Base-by-base conservation (phyloP, 2,888 invertebrate genomes). In the Teinopalpus imperialis region DNA sequence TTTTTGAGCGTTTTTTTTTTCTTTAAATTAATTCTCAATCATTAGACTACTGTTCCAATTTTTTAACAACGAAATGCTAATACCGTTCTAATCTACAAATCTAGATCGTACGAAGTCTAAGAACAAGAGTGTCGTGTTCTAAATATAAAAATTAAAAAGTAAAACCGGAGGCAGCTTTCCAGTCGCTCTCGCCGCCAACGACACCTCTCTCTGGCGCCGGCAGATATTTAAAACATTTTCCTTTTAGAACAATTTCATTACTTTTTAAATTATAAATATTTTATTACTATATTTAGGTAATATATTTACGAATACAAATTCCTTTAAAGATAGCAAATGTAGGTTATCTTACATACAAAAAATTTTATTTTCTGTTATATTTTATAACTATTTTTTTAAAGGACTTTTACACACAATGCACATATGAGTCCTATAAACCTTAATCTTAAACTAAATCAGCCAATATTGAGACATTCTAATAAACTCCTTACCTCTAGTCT, bases 111-210 rank as follows among this genome's bases (percentile, higher is more conserved):
- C 32, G 21, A 43, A 49, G 49, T 43, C 43, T 36, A 29, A 46
- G 46, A 46, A 34, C 18, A 40, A 46, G 34, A 46, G 46, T 46
- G 34, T 21, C 29, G 46, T 21, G 46, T 40, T 46, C 46, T 46
- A 46, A 46, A 69, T 66, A 67, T 69, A 74, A 76, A 74, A 74
- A 74, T 73, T 70, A 72, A 81, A 81, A 80, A 78, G 80, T 76
- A 75, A 77, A 75, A 76, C 75, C 66, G 60, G 68, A 57, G 66
- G 56, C 61, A 59, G 74, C 81, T 83, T 85, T 82, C 81, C 70
- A 64, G 61, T 54, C 58, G 74, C 79, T 80, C 81, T 77, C 77
- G 71, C 74, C 51, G 29, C 18, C 40, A 64, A 68, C 53, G 35
- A 49, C 49, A 55, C 65, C 61, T 69, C 73, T 68, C 79, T 80